phyloP scores from a whole-genome alignment of 1,140 invertebrate genomes.

The Laupala kohalensis region DNA sequence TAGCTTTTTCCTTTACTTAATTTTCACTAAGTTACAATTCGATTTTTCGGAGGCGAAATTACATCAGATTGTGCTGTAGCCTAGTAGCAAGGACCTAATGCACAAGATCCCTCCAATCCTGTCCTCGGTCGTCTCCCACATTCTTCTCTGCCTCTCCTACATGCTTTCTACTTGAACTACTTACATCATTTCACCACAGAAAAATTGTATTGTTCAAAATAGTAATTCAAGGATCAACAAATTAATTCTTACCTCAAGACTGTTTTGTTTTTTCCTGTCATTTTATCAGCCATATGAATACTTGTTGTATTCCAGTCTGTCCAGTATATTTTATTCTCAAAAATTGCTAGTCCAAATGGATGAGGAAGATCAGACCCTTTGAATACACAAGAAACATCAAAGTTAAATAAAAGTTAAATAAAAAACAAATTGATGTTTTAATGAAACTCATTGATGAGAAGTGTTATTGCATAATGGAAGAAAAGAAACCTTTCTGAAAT shows the following conservation, averaged over 20 bases:
- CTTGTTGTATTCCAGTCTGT: slow-evolving; percentile 67
- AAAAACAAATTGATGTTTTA: background rate
- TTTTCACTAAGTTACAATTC: too few species aligned
- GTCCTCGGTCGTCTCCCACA: too few species aligned
- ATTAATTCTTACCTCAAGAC: slow-evolving; percentile 24
- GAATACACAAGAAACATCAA: background rate
- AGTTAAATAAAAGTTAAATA: background rate
- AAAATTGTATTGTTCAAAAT: background rate
- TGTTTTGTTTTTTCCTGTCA: slow-evolving; percentile 48
- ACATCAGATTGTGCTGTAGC: too few species aligned
- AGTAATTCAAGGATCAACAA: background rate
- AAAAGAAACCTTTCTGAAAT: too few species aligned
- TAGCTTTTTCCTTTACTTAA: too few species aligned
- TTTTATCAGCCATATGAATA: slow-evolving; percentile 63
- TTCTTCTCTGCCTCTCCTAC: too few species aligned
- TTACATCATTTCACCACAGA: too few species aligned
- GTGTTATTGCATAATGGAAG: too few species aligned
- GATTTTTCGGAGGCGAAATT: too few species aligned
- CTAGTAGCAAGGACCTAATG: too few species aligned
- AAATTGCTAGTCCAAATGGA: slow-evolving; percentile 76
- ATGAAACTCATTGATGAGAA: too few species aligned
- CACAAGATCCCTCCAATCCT: too few species aligned
- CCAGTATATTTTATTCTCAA: slow-evolving; percentile 76
- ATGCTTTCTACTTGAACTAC: background rate
- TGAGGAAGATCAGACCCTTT: slow-evolving; percentile 48